Evolutionary conservation across 2,888 invertebrate genomes (phyloP).

Genomic region (Teleiodes luculella): DNA sequence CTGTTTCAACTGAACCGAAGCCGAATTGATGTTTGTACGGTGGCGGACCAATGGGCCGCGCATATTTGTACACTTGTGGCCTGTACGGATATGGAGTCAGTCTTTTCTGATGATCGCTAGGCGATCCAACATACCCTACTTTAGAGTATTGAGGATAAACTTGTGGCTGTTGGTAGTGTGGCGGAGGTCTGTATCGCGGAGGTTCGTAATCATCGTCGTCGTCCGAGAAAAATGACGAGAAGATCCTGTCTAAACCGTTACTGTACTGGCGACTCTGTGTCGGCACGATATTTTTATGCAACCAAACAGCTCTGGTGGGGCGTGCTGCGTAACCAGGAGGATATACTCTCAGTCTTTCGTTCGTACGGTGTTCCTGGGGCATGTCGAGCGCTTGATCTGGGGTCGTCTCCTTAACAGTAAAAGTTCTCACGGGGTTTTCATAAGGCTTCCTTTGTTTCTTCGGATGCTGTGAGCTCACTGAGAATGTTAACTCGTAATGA

Average conservation of each 20-base stretch:
- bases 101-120: constrained; percentile 51
- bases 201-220: constrained; percentile 43
- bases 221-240: constrained; percentile 61
- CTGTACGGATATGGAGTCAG: constrained; percentile 47
- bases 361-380: constrained; percentile 33
- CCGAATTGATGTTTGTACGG: constrained; percentile 19
- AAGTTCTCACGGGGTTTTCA: constrained; percentile 79
- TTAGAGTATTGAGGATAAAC: constrained; percentile 45
- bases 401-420: constrained; percentile 77
- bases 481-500: constrained; percentile 83
- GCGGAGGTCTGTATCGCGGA: constrained; percentile 39
- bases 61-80: constrained; percentile 44
- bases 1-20: not conserved
- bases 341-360: constrained; percentile 28
- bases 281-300: constrained; percentile 60
- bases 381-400: constrained; percentile 48
- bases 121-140: constrained; percentile 42
- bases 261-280: constrained; percentile 38
- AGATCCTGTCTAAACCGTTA: constrained; percentile 58
- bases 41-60: constrained; percentile 45
- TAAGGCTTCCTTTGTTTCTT: constrained; percentile 65
- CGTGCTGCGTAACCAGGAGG: constrained; percentile 27
- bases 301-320: constrained; percentile 58
- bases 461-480: constrained; percentile 77
- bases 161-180: not conserved